phyloP scores from a whole-genome alignment of 2,113 vertebrate genomes.

The Aepyceros melampus region DNA sequence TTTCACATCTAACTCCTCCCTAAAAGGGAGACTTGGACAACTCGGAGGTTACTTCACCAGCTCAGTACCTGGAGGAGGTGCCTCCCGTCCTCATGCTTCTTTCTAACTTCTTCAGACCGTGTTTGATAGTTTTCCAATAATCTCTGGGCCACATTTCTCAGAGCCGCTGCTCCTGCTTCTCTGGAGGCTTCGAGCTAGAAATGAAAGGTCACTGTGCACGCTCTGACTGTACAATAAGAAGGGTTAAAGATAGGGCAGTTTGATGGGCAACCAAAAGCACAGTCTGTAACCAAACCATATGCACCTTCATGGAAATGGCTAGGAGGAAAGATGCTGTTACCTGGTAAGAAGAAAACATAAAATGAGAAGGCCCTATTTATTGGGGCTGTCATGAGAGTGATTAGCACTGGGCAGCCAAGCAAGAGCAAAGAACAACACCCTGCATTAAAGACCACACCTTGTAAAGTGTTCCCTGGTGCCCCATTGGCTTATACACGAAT shows the following conservation, averaged over 20 bases:
- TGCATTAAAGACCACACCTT: background rate
- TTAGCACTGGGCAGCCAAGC: too few relatives aligned
- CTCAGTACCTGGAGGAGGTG: slow-evolving; percentile 70
- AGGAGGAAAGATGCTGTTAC: background rate
- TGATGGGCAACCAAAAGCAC: background rate
- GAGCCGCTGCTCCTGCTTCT: slow-evolving; percentile 72
- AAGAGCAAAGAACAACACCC: rapidly evolving
- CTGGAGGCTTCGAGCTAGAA: slow-evolving; percentile 80
- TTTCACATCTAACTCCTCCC: background rate
- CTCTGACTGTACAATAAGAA: background rate
- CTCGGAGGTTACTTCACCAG: too few relatives aligned
- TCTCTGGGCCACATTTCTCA: slow-evolving; percentile 69
- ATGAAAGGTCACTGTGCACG: background rate
- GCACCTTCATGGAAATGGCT: background rate
- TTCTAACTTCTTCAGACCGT: slow-evolving; percentile 54
- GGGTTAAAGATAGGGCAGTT: background rate
- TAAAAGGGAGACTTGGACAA: rapidly evolving
- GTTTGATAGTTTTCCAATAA: slow-evolving; percentile 72
- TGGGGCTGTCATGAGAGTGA: background rate
- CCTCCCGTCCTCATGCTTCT: slow-evolving; percentile 52
- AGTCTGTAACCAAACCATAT: background rate
- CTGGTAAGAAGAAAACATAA: background rate
- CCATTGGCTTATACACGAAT: background rate
- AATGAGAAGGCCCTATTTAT: background rate
- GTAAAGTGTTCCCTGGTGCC: background rate